These are phyloP conservation scores for Sussaba pulchella DNA, from an alignment of 2,888 invertebrate genomes.

Conservation along the genomic window DNA sequence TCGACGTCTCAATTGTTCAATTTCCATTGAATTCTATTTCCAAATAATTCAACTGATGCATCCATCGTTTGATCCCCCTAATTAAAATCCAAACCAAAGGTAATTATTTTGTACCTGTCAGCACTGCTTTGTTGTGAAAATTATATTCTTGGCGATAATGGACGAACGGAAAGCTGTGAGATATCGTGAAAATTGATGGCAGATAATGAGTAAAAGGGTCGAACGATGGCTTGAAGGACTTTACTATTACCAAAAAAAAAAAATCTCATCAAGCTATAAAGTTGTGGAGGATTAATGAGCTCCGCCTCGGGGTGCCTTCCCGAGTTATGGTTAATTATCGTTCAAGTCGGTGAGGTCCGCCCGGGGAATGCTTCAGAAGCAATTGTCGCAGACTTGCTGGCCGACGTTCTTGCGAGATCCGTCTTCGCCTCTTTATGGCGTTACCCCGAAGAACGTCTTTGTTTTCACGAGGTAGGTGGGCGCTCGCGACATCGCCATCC, in stretches of 20 bases:
- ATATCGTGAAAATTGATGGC: not conserved
- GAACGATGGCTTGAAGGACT: not conserved
- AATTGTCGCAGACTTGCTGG: constrained; percentile 41
- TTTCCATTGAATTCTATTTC: not conserved
- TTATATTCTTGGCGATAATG: not conserved
- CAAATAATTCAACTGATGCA: not conserved
- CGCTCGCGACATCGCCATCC: constrained; percentile 37
- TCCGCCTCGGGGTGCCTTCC: constrained; percentile 13
- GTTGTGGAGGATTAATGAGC: constrained; percentile 40
- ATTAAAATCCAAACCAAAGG: too few species aligned
- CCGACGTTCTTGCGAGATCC: constrained; percentile 34
- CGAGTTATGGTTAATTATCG: constrained; percentile 39
- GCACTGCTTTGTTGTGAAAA: not conserved
- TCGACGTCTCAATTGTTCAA: not conserved
- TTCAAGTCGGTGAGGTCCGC: constrained; percentile 10
- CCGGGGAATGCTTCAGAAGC: constrained; percentile 31
- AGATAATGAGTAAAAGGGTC: not conserved
- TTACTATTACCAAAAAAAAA: not conserved
- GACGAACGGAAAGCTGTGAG: not conserved
- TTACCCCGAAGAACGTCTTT: constrained; percentile 25
- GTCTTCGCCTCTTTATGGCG: constrained; percentile 1
- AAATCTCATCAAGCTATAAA: constrained; percentile 33
- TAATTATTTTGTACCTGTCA: too few species aligned
- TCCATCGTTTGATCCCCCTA: too few species aligned
- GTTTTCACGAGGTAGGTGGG: constrained; percentile 13